phyloP scores from a whole-genome alignment of 2,888 invertebrate genomes.

The Argyresthia goedartella region DNA sequence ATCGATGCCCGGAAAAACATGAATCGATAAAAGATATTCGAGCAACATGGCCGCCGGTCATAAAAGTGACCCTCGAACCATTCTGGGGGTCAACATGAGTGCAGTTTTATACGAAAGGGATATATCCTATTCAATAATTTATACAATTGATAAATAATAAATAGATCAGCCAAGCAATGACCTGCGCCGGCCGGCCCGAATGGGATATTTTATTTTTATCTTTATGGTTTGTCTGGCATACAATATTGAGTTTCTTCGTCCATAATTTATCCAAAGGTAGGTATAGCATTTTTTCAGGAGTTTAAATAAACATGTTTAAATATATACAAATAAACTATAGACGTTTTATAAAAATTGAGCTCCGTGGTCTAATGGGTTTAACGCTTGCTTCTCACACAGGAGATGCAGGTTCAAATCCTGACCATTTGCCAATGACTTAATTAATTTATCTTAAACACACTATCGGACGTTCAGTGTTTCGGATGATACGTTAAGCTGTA shows the following conservation, averaged over 20 bases:
- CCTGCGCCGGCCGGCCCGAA: constrained; percentile 11
- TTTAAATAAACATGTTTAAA: too few species aligned
- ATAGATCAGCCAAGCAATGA: constrained; percentile 21
- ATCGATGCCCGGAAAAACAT: constrained; percentile 5
- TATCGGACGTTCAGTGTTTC: too few species aligned
- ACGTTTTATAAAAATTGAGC: too few species aligned
- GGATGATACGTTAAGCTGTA: too few species aligned
- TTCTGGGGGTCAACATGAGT: constrained; percentile 29
- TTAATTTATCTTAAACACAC: too few species aligned
- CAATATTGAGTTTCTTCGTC: constrained; percentile 9
- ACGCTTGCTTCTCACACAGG: too few species aligned
- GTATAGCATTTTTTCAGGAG: too few species aligned
- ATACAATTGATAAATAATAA: constrained; percentile 70
- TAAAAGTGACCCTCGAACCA: constrained; percentile 43
- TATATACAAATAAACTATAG: too few species aligned
- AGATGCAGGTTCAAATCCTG: too few species aligned
- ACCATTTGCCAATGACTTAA: too few species aligned
- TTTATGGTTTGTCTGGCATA: constrained; percentile 11
- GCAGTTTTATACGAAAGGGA: constrained; percentile 19
- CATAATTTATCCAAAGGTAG: constrained; percentile 11
- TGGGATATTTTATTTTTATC: constrained; percentile 29
- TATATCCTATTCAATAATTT: constrained; percentile 56
- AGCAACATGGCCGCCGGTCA: constrained; percentile 23
- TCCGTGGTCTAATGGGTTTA: too few species aligned
- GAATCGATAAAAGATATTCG: constrained; percentile 23